Percentiles rank a stretch among this genome's conserved stretches.
Evolutionary conservation across 1,140 invertebrate genomes (phyloP).

Genomic region (Drosophila micromelanica): DNA sequence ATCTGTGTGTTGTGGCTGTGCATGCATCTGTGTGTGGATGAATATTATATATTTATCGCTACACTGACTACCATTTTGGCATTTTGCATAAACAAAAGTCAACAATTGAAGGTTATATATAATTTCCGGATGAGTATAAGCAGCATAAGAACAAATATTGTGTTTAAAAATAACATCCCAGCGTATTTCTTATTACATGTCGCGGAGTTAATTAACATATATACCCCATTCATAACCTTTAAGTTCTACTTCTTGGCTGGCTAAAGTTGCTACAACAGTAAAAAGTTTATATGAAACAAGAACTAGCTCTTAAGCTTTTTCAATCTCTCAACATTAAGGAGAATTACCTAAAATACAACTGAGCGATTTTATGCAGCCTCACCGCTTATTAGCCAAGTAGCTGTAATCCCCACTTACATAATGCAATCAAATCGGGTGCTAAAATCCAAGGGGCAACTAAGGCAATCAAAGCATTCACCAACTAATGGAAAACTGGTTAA

Average conservation of each 20-base stretch:
- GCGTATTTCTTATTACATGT: too few relatives aligned
- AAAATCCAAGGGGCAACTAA: conserved; percentile 36
- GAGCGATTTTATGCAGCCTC: conserved; percentile 3
- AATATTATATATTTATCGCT: conserved; percentile 20
- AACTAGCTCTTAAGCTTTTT: not conserved
- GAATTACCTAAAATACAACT: too few relatives aligned
- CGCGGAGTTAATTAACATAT: too few relatives aligned
- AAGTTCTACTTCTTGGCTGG: too few relatives aligned
- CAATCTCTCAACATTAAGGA: not conserved
- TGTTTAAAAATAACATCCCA: not conserved
- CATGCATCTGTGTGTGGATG: not conserved
- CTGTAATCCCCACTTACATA: conserved; percentile 6
- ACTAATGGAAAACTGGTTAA: conserved; percentile 64
- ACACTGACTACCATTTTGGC: conserved; percentile 13
- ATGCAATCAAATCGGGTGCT: conserved; percentile 43
- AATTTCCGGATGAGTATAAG: too few relatives aligned
- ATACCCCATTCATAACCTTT: too few relatives aligned
- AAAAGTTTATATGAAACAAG: too few relatives aligned
- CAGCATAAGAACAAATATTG: too few relatives aligned
- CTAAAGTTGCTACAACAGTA: too few relatives aligned
- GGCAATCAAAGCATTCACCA: conserved; percentile 59
- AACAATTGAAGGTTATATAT: conserved; percentile 11
- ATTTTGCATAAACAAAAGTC: conserved; percentile 35
- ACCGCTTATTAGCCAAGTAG: not conserved
- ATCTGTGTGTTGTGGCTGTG: conserved; percentile 9